Evolutionary conservation across 2,797 vertebrate species (phyloP).

Genomic region (Anguilla marmorata): DNA sequence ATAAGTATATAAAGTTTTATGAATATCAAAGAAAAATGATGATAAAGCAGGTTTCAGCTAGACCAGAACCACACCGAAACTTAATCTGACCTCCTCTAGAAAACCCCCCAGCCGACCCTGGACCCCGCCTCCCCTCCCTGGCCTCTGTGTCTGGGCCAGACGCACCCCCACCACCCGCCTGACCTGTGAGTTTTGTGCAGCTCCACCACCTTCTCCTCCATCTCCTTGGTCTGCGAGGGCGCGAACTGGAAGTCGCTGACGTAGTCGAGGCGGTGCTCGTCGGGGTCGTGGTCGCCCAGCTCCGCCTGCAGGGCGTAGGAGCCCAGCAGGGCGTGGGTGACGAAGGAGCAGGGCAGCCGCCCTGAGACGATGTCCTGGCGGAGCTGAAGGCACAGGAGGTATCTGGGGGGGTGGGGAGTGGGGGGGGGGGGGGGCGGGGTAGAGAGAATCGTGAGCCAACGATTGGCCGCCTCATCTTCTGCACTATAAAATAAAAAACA

Average conservation of each 20-base stretch:
- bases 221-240: constrained; percentile 89
- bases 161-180: neutral
- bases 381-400: constrained; percentile 95
- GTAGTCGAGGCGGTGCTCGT: constrained; percentile 79
- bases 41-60: neutral
- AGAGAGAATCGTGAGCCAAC: neutral
- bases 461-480: neutral
- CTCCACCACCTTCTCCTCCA: constrained; percentile 95
- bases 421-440: constrained; percentile 5
- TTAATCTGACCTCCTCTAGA: neutral
- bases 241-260: constrained; percentile 85
- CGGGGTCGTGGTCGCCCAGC: constrained; percentile 87
- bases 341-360: constrained; percentile 91
- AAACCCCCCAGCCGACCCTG: neutral
- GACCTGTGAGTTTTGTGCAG: constrained; percentile 94
- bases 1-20: too few species aligned
- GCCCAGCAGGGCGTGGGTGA: constrained; percentile 90
- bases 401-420: constrained; percentile 68
- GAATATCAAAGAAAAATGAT: neutral
- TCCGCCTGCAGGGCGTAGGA: constrained; percentile 94
- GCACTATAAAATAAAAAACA: neutral
- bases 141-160: neutral
- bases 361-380: constrained; percentile 89
- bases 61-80: neutral
- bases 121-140: neutral